Base-by-base conservation (phyloP, 2,113 vertebrate species). In the Tetrao urogallus region DNA sequence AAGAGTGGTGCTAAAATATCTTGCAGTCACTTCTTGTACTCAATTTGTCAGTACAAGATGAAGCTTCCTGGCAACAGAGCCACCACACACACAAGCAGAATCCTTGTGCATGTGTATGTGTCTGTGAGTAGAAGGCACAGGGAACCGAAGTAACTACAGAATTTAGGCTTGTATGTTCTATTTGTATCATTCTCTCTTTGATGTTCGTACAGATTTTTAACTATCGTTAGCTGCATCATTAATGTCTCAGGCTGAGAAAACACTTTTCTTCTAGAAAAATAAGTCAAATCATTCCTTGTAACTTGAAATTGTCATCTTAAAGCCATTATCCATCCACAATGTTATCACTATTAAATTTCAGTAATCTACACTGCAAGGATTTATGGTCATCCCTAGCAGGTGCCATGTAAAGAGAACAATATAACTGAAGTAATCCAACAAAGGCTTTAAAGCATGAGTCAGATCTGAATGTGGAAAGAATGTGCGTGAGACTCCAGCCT, bases 211-310 rank as follows among this genome's bases (percentile, higher is more conserved):
- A 61, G 54, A 72, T 65, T 22, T 74, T 69, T 38, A 58, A 13
- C 16, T 76, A 76, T 36, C 45, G 21, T 14, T 45, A 70, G 13
- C 6, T 69, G 8, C 47, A 32, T 60, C 32, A 28, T 28, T 54
- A 36, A 32, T 57, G 43, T 15, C 14, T 50, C 38, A 50, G 15
- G 9, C 50, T 65, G 56, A 82, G 38, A 65, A 71, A 75, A 13
- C 10, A 36, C 21, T 28, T 42, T 6, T 54, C 4, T 50, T 66
- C 30, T 24, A n/a, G 22, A 63, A 42, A 66, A 84, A 28, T 5
- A 5, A 6, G 17, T 36, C 2, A 48, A 77, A 2, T 2, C 0
- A 73, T 82, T 17, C 5, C 1, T 70, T 54, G 22, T 13, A 34
- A 40, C 10, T 88, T 82, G 15, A 65, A 65, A 75, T 75, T 12